phyloP scores from a whole-genome alignment of 2,888 invertebrate genomes.

The Bellardia bayeri region DNA sequence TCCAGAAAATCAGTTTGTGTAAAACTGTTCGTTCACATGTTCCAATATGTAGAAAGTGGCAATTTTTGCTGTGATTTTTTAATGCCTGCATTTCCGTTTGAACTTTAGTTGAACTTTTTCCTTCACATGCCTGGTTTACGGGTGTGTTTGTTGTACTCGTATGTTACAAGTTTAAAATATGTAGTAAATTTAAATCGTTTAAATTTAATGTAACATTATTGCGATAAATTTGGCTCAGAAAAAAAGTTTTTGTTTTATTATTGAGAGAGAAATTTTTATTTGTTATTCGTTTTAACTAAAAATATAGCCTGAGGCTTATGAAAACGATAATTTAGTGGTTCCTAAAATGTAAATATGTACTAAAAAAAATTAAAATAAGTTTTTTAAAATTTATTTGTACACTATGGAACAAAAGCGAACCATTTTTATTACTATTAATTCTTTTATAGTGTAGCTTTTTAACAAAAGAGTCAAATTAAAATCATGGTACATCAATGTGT shows the following conservation, averaged over 20 bases:
- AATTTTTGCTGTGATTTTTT: conserved; percentile 59
- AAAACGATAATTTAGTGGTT: too few relatives aligned
- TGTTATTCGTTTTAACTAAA: too few relatives aligned
- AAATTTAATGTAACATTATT: conserved; percentile 55
- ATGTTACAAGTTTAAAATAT: conserved; percentile 4
- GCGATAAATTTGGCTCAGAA: conserved; percentile 55
- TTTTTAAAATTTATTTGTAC: too few relatives aligned
- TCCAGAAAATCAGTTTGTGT: neutral
- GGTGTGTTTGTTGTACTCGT: neutral
- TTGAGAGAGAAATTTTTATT: neutral
- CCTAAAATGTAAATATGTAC: too few relatives aligned
- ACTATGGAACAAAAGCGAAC: too few relatives aligned
- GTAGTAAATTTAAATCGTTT: conserved; percentile 49
- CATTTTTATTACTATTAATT: too few relatives aligned
- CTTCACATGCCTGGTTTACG: neutral
- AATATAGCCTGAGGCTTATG: too few relatives aligned
- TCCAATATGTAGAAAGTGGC: conserved; percentile 53
- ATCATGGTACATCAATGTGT: too few relatives aligned
- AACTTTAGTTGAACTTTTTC: conserved; percentile 46
- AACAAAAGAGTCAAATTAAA: too few relatives aligned
- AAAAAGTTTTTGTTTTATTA: conserved; percentile 36
- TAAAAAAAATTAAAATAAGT: too few relatives aligned
- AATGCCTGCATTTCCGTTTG: conserved; percentile 70
- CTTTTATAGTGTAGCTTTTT: too few relatives aligned
- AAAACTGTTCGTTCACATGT: conserved; percentile 40